These are phyloP conservation scores for Stichopus chloronotus DNA, from an alignment of 35 echinoderm and acorn worm genomes.

Conservation along the genomic window DNA sequence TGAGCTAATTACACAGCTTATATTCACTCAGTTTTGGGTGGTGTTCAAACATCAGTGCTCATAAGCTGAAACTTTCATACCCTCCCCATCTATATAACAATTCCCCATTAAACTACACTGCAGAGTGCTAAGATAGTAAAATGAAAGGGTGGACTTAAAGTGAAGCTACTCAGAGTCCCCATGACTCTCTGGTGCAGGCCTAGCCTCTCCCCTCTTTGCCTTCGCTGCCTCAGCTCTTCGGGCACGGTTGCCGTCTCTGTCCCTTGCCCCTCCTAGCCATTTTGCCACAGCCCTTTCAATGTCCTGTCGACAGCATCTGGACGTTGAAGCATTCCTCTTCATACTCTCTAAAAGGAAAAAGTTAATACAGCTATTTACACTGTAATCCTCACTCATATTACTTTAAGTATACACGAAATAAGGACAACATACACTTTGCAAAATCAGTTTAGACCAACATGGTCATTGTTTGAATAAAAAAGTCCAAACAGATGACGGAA, in stretches of 20 bases:
- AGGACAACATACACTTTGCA: constrained; percentile 15
- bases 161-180: background rate
- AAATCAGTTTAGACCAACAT: background rate
- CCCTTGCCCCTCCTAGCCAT: constrained; percentile 3
- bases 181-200: constrained; percentile 7
- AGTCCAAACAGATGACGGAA: background rate
- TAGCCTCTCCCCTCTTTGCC: constrained; percentile 13
- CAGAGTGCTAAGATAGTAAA: background rate
- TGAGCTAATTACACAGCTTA: too few relatives aligned
- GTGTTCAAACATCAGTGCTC: too few relatives aligned
- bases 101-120: background rate
- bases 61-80: too few relatives aligned
- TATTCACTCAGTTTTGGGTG: too few relatives aligned
- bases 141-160: background rate
- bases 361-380: constrained; percentile 3
- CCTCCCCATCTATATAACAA: too few relatives aligned
- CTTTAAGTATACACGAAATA: background rate
- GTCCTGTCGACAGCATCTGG: background rate
- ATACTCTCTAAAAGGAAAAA: background rate
- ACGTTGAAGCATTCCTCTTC: constrained; percentile 21
- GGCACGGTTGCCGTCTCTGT: constrained; percentile 25
- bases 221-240: background rate
- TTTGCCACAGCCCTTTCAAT: constrained; percentile 2
- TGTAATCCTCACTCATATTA: constrained; percentile 4
- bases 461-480: background rate